Conservation (phyloP, 1,140 invertebrate genomes). For the Cotesia chilonis region DNA sequence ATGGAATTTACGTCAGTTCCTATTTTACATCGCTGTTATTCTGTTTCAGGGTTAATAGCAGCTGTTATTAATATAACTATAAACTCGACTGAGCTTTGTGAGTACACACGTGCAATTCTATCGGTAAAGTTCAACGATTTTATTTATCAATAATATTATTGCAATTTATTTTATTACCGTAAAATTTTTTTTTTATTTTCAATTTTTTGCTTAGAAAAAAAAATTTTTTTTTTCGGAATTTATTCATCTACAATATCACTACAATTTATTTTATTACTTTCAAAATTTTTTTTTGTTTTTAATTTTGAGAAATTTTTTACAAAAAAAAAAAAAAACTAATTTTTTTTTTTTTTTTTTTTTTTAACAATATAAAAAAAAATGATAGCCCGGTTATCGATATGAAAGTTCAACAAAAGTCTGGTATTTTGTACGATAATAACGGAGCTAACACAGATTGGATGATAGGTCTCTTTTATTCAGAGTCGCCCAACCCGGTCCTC, state of each 20-base stretch:
- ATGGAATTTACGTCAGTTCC: slow-evolving; percentile 18
- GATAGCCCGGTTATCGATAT: slow-evolving; percentile 31
- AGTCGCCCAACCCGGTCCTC: background rate
- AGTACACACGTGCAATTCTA: background rate
- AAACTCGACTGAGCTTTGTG: background rate
- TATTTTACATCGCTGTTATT: background rate
- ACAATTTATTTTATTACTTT: no score
- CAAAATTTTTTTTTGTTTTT: no score
- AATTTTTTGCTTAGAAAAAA: no score
- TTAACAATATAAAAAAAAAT: background rate
- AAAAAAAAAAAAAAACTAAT: background rate
- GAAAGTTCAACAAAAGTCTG: slow-evolving; percentile 2
- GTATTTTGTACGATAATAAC: slow-evolving; percentile 25
- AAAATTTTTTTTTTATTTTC: no score
- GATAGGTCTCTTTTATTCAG: slow-evolving; percentile 25
- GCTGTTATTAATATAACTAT: slow-evolving; percentile 7
- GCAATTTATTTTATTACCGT: background rate
- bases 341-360: background rate
- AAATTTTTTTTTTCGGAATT: no score
- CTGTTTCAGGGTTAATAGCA: slow-evolving; percentile 19
- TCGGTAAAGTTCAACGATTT: slow-evolving; percentile 14
- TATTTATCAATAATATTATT: background rate
- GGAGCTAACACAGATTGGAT: slow-evolving; percentile 19
- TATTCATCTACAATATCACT: no score
- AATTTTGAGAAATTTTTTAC: no score